Conservation (phyloP, 2,113 vertebrate genomes). For the Dasyprocta punctata region DNA sequence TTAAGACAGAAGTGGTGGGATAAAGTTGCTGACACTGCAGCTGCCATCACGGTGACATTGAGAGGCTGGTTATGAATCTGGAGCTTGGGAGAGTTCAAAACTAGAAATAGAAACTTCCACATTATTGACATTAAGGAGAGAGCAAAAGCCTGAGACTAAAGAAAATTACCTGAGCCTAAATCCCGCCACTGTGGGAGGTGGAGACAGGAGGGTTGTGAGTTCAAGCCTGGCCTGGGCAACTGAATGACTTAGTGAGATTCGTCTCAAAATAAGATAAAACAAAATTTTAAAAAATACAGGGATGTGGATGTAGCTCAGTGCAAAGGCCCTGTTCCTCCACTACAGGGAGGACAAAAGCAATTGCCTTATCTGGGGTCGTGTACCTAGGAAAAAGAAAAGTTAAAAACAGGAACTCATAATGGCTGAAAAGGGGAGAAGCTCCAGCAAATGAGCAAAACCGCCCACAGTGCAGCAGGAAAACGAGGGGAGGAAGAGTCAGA, state of each 20-base stretch:
- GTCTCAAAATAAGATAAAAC: background rate
- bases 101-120: background rate
- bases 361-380: background rate
- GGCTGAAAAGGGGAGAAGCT: background rate
- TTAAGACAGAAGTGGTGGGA: background rate
- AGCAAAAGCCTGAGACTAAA: background rate
- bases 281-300: background rate
- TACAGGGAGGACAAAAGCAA: background rate
- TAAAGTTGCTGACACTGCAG: background rate
- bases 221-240: background rate
- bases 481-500: background rate
- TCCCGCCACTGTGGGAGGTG: background rate
- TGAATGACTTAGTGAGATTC: background rate
- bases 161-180: background rate
- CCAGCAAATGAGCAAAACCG: background rate
- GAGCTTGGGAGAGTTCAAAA: background rate
- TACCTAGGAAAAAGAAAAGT: background rate
- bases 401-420: background rate
- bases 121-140: no score
- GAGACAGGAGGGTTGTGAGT: background rate
- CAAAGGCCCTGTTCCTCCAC: background rate
- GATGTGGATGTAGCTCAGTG: background rate
- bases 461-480: background rate
- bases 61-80: background rate
- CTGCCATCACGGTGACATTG: background rate